These are phyloP conservation scores for Chloropsis hardwickii DNA, from an alignment of 2,113 vertebrate species.

Conservation along the genomic window DNA sequence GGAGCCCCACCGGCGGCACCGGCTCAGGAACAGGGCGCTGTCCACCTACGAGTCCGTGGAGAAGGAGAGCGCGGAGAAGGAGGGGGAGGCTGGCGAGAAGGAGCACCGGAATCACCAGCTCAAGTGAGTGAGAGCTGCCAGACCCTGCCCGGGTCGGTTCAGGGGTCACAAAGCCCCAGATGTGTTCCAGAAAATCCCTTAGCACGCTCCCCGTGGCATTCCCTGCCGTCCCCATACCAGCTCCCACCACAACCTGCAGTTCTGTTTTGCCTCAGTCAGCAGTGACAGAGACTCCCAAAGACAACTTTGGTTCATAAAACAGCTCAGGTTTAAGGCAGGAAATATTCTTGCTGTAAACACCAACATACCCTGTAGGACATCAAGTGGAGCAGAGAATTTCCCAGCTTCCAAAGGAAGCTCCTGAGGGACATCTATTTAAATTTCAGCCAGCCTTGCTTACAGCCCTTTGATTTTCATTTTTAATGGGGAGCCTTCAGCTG, in stretches of 20 bases:
- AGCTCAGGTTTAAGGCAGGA: not conserved
- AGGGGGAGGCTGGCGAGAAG: constrained; percentile 49
- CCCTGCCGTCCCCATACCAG: not conserved
- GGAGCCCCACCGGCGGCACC: constrained; percentile 76
- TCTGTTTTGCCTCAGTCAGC: not conserved
- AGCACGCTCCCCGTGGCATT: fast-evolving
- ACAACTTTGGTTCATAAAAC: fast-evolving
- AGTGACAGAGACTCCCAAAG: not conserved
- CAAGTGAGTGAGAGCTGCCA: constrained; percentile 61
- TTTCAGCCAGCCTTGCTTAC: not conserved
- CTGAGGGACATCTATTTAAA: not conserved
- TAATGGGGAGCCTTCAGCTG: constrained; percentile 9
- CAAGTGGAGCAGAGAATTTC: not conserved
- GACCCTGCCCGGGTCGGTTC: fast-evolving
- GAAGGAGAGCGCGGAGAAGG: constrained; percentile 73
- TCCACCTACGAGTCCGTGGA: constrained; percentile 72
- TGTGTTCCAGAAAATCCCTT: not conserved
- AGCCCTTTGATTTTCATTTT: not conserved
- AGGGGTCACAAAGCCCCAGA: fast-evolving
- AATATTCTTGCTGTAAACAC: not conserved
- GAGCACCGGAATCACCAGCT: constrained; percentile 74
- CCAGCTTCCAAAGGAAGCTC: not conserved
- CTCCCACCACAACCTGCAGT: not conserved
- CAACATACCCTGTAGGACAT: not conserved
- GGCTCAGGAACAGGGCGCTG: constrained; percentile 72